phyloP scores from a whole-genome alignment of 2,888 invertebrate genomes.

The Cryptocephalus moraei region DNA sequence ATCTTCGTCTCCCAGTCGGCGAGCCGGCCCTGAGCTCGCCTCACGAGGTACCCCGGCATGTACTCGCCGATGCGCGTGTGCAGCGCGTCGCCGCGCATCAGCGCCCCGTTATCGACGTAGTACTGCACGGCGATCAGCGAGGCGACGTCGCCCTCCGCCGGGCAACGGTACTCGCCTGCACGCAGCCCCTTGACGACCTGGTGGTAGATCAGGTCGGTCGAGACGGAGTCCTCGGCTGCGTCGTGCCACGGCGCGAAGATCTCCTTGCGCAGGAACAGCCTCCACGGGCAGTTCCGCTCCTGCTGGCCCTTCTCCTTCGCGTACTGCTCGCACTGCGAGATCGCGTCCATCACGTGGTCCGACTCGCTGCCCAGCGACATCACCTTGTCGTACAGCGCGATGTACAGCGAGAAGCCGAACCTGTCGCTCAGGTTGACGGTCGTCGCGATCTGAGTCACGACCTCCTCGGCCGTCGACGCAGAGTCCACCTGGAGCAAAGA shows the following conservation, averaged over 20 bases:
- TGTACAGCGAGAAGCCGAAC: constrained; percentile 88
- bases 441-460: constrained; percentile 70
- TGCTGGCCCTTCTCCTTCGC: constrained; percentile 77
- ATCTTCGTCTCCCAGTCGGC: constrained; percentile 64
- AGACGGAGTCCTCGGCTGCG: constrained; percentile 66
- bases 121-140: constrained; percentile 85
- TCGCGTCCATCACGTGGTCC: constrained; percentile 92
- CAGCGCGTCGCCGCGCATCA: constrained; percentile 53
- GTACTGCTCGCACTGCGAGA: constrained; percentile 93
- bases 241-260: constrained; percentile 91
- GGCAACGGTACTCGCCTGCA: constrained; percentile 84
- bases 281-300: constrained; percentile 81
- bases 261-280: constrained; percentile 78
- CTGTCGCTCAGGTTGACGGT: constrained; percentile 67
- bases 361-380: constrained; percentile 79
- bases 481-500: constrained; percentile 59
- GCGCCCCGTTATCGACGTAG: constrained; percentile 69
- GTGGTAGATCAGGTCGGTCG: constrained; percentile 82
- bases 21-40: constrained; percentile 30
- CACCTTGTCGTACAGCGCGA: constrained; percentile 83
- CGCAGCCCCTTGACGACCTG: constrained; percentile 75
- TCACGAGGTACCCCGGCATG: constrained; percentile 65
- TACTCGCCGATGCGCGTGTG: constrained; percentile 65
- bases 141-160: constrained; percentile 73
- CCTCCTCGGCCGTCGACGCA: constrained; percentile 81